These are phyloP conservation scores for Copidosoma aretas DNA, from an alignment of 2,888 invertebrate species.

Conservation along the genomic window DNA sequence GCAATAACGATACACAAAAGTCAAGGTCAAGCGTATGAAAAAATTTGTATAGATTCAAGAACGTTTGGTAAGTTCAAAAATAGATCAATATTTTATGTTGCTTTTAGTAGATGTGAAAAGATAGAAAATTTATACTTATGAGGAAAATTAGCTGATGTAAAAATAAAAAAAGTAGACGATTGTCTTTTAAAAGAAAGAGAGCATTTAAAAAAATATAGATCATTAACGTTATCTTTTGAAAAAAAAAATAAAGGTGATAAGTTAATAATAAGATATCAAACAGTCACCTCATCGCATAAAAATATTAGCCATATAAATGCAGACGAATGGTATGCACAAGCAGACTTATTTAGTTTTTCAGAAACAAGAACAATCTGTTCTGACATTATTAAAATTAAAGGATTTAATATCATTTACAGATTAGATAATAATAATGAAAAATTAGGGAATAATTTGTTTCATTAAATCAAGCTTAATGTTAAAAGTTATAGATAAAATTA, in stretches of 20 bases:
- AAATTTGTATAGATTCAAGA: constrained; percentile 19
- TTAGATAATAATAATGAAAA: background rate
- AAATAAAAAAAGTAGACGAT: background rate
- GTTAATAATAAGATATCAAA: no score
- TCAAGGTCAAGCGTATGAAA: constrained; percentile 32
- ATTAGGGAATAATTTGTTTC: constrained; percentile 6
- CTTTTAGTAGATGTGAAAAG: constrained; percentile 8
- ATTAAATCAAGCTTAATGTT: constrained; percentile 5
- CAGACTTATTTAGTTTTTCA: constrained; percentile 13
- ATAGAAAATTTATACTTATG: constrained; percentile 6
- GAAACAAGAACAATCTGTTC: background rate
- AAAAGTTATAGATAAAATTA: constrained; percentile 3
- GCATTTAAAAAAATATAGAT: constrained; percentile 6
- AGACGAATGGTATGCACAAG: constrained; percentile 15
- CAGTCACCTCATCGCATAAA: constrained; percentile 13
- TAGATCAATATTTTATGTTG: constrained; percentile 17
- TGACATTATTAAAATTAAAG: background rate
- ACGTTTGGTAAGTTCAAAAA: background rate
- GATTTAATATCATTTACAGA: constrained; percentile 3
- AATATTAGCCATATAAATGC: constrained; percentile 10
- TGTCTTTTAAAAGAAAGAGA: background rate
- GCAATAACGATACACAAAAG: constrained; percentile 35
- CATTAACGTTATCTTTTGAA: constrained; percentile 6
- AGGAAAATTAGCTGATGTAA: constrained; percentile 1
- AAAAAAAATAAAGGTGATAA: background rate